Percentiles rank a stretch among this genome's conserved stretches.
Conservation (phyloP, 2,797 vertebrate genomes). For the Neosilurus mollespiculum region DNA sequence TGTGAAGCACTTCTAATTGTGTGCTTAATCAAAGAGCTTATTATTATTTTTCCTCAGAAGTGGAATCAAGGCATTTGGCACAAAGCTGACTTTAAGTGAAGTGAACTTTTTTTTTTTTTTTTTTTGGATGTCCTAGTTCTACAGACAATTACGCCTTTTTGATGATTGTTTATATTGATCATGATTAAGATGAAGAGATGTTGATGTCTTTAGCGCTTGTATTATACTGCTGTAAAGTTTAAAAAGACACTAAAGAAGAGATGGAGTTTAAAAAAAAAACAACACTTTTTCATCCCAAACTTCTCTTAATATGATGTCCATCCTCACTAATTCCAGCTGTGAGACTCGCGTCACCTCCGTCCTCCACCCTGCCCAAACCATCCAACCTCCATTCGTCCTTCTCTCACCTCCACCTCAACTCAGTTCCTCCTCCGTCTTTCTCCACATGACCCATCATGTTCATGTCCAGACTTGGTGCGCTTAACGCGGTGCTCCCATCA, state of each 20-base stretch:
- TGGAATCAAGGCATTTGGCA: slow-evolving; percentile 51
- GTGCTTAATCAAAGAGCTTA: slow-evolving; percentile 54
- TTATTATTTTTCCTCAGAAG: slow-evolving; percentile 33
- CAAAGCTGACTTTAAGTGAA: slow-evolving; percentile 4
- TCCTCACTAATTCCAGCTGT: not conserved
- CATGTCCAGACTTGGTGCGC: slow-evolving; percentile 4
- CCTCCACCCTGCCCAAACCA: not conserved
- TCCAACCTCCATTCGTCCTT: slow-evolving; percentile 6
- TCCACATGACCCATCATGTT: slow-evolving; percentile 6
- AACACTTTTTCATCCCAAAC: not conserved
- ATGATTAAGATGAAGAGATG: not conserved
- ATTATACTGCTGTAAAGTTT: not conserved
- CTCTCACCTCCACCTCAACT: slow-evolving; percentile 37
- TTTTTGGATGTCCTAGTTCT: slow-evolving; percentile 9
- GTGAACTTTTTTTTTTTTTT: not conserved
- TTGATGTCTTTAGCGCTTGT: not conserved
- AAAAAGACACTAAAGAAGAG: not conserved
- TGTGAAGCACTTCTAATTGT: slow-evolving; percentile 48
- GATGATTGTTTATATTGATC: slow-evolving; percentile 15
- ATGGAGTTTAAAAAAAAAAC: not conserved
- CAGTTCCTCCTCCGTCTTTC: slow-evolving; percentile 14
- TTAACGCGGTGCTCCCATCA: slow-evolving; percentile 13
- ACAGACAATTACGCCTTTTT: not conserved
- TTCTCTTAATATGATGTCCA: not conserved
- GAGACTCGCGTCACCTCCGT: not conserved